These are phyloP conservation scores for Strigamia maritima DNA, from an alignment of 2,888 invertebrate genomes.

Conservation along the genomic window DNA sequence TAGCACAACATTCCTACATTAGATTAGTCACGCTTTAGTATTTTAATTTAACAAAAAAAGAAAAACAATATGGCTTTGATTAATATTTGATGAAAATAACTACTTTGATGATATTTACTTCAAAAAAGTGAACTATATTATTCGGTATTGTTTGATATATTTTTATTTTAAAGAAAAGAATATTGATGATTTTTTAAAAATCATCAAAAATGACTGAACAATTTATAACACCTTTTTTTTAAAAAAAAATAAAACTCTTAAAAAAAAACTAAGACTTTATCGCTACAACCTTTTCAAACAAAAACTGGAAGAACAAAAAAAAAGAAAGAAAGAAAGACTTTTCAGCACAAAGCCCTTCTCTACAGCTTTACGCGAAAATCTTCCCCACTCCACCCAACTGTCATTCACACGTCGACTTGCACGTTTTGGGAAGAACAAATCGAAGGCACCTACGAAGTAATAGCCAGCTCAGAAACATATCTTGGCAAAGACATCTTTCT, in stretches of 20 bases:
- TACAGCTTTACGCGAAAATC: constrained; percentile 22
- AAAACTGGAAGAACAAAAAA: constrained; percentile 7
- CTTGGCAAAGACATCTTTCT: constrained; percentile 24
- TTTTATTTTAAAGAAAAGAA: too few relatives aligned
- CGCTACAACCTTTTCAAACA: constrained; percentile 24
- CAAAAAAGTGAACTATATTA: too few relatives aligned
- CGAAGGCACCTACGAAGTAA: constrained; percentile 13
- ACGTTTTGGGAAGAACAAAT: constrained; percentile 19
- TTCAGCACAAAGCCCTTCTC: constrained; percentile 21
- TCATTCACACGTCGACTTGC: constrained; percentile 27
- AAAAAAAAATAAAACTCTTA: not conserved
- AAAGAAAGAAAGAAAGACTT: not conserved
- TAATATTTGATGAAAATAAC: too few relatives aligned
- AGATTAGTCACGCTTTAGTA: not conserved
- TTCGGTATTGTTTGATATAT: too few relatives aligned
- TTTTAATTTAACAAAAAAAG: not conserved
- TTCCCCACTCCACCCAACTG: constrained; percentile 19
- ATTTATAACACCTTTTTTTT: constrained; percentile 13
- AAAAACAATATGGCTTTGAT: too few relatives aligned
- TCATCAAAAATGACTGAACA: not conserved
- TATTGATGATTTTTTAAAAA: not conserved
- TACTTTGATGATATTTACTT: too few relatives aligned
- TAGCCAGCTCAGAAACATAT: constrained; percentile 29
- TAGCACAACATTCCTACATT: not conserved
- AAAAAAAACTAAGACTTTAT: constrained; percentile 2